Evolutionary conservation across 2,888 invertebrate genomes (phyloP).

Genomic region (Phaedon cochleariae): DNA sequence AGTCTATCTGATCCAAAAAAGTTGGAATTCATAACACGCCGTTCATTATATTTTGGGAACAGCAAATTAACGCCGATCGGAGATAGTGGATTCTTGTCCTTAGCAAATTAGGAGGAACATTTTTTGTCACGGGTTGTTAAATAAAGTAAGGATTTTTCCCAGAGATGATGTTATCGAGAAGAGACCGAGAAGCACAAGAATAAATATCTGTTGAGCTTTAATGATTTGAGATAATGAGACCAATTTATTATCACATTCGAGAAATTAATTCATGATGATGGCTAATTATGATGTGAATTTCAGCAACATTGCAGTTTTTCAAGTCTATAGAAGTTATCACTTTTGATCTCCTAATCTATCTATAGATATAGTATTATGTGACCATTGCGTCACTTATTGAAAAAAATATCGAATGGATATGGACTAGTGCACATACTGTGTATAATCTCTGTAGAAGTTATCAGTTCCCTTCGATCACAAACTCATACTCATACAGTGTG

Average conservation of each 20-base stretch:
- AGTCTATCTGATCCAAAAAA: slow-evolving; percentile 31
- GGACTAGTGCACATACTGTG: no score
- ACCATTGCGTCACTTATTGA: no score
- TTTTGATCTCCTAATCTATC: no score
- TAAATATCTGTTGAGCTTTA: background rate
- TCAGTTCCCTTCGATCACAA: no score
- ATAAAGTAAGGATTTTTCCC: slow-evolving; percentile 26
- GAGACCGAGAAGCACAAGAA: background rate
- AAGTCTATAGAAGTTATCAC: no score
- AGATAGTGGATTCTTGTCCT: slow-evolving; percentile 40
- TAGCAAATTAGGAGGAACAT: slow-evolving; percentile 40
- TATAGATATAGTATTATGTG: no score
- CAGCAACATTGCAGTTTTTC: no score
- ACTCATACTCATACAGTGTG: no score
- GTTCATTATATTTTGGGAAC: slow-evolving; percentile 41
- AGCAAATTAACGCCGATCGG: slow-evolving; percentile 43
- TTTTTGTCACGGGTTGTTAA: slow-evolving; percentile 37
- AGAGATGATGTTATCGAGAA: slow-evolving; percentile 18
- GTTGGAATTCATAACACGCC: slow-evolving; percentile 39
- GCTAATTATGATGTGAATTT: background rate
- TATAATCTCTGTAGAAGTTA: no score
- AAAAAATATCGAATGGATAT: no score
- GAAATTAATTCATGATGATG: background rate
- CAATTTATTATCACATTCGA: background rate
- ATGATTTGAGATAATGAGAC: background rate